Evolutionary conservation across 2,797 vertebrate genomes (phyloP).

Genomic region (Oreochromis grahami): DNA sequence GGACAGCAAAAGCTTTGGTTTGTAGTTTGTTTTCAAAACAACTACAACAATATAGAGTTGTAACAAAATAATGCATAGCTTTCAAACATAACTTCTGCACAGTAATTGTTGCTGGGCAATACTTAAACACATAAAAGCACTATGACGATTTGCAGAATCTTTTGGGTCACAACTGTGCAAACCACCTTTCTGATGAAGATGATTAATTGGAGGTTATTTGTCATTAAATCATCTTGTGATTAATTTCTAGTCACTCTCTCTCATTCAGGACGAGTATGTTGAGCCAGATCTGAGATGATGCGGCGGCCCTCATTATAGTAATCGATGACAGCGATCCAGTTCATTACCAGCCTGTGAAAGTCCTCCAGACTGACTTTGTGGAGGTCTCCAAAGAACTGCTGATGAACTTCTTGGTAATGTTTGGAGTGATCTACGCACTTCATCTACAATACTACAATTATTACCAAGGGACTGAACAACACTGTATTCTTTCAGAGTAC

Average conservation of each 20-base stretch:
- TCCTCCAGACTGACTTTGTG: background rate
- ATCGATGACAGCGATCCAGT: background rate
- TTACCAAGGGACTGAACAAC: background rate
- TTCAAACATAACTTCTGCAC: background rate
- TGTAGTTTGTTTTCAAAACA: background rate
- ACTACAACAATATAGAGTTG: background rate
- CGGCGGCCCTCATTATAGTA: background rate
- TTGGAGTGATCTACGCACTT: background rate
- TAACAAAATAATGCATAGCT: background rate
- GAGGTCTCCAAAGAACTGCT: background rate
- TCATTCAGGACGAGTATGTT: background rate
- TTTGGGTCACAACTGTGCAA: too few relatives aligned
- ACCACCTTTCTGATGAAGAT: too few relatives aligned
- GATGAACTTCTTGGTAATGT: background rate
- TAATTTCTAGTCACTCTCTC: background rate
- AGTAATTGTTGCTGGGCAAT: too few relatives aligned
- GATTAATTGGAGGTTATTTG: too few relatives aligned
- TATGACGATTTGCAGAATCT: too few relatives aligned
- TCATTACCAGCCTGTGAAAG: background rate
- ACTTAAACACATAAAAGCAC: too few relatives aligned
- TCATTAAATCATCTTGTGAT: too few relatives aligned
- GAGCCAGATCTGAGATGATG: background rate
- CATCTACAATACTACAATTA: background rate
- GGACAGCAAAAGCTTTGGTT: background rate
- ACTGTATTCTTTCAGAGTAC: background rate